Conservation (phyloP, 2,888 invertebrate species). For the Callimorpha dominula region DNA sequence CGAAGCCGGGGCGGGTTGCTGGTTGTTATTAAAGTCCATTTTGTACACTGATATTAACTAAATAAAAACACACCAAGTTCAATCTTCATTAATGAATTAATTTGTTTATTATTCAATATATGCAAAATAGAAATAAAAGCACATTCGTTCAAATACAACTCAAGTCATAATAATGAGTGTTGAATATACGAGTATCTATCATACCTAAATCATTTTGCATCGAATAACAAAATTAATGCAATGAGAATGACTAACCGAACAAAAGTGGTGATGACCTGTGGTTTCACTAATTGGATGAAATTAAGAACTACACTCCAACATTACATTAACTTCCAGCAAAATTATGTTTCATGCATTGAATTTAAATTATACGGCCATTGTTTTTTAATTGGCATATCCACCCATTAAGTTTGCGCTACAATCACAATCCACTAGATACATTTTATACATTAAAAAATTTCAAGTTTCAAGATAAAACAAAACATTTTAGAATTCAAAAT, state of each 20-base stretch:
- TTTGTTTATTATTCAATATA: too few species aligned
- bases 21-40: too few species aligned
- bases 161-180: not conserved
- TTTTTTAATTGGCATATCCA: not conserved
- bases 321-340: not conserved
- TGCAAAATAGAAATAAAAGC: too few species aligned
- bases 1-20: too few species aligned
- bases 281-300: constrained; percentile 39
- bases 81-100: too few species aligned
- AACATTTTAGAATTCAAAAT: too few species aligned
- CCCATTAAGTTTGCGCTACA: not conserved
- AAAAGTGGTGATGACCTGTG: constrained; percentile 24
- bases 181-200: too few species aligned
- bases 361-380: not conserved
- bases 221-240: constrained; percentile 3
- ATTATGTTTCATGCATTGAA: not conserved
- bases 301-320: constrained; percentile 10
- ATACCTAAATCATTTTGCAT: not conserved
- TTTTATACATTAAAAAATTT: not conserved
- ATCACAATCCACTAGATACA: not conserved
- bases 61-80: too few species aligned
- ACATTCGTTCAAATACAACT: too few species aligned
- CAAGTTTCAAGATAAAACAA: too few species aligned
- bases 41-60: too few species aligned
- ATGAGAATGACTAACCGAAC: constrained; percentile 24